These are phyloP conservation scores for Cottoperca gobio DNA, from an alignment of 2,797 vertebrate genomes.

Conservation along the genomic window DNA sequence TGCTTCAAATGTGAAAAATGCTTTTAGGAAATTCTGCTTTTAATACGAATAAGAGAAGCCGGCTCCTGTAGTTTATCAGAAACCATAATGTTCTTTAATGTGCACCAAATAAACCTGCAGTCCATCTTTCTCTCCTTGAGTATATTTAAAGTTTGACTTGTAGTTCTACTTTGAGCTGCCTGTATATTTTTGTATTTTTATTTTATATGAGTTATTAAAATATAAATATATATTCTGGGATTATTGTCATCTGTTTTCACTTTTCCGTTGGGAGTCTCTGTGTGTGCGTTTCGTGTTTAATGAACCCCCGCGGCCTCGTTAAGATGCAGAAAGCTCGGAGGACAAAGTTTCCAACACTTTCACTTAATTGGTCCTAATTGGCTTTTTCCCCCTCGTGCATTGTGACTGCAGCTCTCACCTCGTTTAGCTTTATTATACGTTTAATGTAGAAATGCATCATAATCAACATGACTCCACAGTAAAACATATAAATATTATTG, in stretches of 20 bases:
- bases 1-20: not conserved
- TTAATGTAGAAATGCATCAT: too few species aligned
- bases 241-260: not conserved
- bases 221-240: not conserved
- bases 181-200: slow-evolving; percentile 69
- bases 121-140: too few species aligned
- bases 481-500: too few species aligned
- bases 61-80: slow-evolving; percentile 18
- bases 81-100: not conserved
- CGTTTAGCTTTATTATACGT: too few species aligned
- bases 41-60: slow-evolving; percentile 10
- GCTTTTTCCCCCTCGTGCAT: not conserved
- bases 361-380: slow-evolving; percentile 45
- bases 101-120: not conserved
- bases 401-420: slow-evolving; percentile 35
- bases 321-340: slow-evolving; percentile 52
- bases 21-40: slow-evolving; percentile 11
- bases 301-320: slow-evolving; percentile 66
- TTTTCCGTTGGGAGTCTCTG: slow-evolving; percentile 1
- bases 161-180: slow-evolving; percentile 54
- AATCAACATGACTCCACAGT: too few species aligned
- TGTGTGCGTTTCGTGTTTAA: not conserved
- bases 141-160: slow-evolving; percentile 27
- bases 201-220: slow-evolving; percentile 65
- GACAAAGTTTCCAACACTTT: slow-evolving; percentile 61